phyloP scores from a whole-genome alignment of 2,888 invertebrate genomes.

The Drosophila paucipuncta region DNA sequence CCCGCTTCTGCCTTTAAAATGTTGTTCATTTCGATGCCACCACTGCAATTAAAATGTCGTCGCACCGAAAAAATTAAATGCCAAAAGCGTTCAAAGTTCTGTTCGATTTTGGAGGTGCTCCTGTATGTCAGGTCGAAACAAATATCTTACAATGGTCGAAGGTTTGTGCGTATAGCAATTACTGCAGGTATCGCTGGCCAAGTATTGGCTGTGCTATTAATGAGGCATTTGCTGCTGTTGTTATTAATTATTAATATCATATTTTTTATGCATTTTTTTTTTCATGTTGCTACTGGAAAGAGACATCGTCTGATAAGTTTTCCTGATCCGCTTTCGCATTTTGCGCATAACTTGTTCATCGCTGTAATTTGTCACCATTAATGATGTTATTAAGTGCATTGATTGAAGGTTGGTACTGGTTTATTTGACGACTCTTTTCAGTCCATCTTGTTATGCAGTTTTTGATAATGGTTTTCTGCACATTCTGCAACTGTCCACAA shows the following conservation, averaged over 20 bases:
- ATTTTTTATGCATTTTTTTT: constrained; percentile 48
- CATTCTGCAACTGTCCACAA: neutral
- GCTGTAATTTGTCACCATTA: constrained; percentile 54
- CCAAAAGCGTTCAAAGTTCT: constrained; percentile 8
- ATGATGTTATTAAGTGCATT: constrained; percentile 61
- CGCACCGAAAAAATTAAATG: constrained; percentile 28
- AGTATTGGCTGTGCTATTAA: constrained; percentile 14
- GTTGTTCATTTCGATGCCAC: constrained; percentile 11
- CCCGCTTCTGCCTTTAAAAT: constrained; percentile 18
- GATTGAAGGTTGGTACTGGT: constrained; percentile 3
- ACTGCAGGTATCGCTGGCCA: constrained; percentile 26
- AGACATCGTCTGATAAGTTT: constrained; percentile 11
- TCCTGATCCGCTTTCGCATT: constrained; percentile 53
- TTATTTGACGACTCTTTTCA: constrained; percentile 13
- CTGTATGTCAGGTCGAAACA: constrained; percentile 10
- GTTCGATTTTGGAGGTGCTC: constrained; percentile 10
- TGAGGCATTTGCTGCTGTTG: constrained; percentile 13
- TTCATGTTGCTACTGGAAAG: constrained; percentile 2
- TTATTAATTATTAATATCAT: constrained; percentile 73
- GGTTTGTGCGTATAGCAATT: constrained; percentile 54
- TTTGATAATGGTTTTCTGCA: neutral
- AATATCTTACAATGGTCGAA: constrained; percentile 20
- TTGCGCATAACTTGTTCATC: constrained; percentile 48
- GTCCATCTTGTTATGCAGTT: neutral
- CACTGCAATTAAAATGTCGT: constrained; percentile 67